These are phyloP conservation scores for Scortum barcoo DNA, from an alignment of 2,113 vertebrate species.

Conservation along the genomic window DNA sequence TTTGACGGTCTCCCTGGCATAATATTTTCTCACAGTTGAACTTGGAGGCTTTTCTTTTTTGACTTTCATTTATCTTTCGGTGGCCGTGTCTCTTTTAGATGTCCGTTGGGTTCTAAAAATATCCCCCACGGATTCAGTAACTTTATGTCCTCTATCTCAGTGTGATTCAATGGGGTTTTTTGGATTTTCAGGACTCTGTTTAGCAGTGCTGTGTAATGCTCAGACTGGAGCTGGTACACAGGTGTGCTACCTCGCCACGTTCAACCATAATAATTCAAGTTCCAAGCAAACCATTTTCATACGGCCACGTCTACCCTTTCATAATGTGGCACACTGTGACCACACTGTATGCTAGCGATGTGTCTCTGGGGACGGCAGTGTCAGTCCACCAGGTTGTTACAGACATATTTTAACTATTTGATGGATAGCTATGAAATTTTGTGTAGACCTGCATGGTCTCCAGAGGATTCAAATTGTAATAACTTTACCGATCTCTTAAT, in stretches of 20 bases:
- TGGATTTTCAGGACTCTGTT: constrained; percentile 31
- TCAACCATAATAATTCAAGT: constrained; percentile 27
- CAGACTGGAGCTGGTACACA: neutral
- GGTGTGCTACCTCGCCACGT: neutral
- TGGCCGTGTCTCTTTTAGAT: constrained; percentile 12
- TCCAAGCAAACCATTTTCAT: constrained; percentile 25
- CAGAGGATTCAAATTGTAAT: too few relatives aligned
- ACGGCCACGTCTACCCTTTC: neutral
- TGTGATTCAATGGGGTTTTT: constrained; percentile 42
- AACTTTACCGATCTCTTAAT: neutral
- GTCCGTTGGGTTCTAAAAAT: constrained; percentile 57
- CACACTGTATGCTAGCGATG: neutral
- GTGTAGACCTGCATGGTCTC: neutral
- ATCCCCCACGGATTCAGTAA: constrained; percentile 18
- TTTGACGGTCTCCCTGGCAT: constrained; percentile 38
- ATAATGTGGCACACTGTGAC: neutral
- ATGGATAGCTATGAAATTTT: neutral
- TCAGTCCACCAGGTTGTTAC: neutral
- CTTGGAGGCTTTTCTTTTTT: constrained; percentile 27
- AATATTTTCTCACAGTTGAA: constrained; percentile 67
- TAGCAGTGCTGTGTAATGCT: constrained; percentile 10
- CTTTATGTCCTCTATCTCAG: constrained; percentile 27
- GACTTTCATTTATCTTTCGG: constrained; percentile 55
- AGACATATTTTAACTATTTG: neutral
- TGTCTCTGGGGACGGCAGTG: neutral